Conservation (phyloP, 2,797 vertebrate genomes). For the Lophius americanus region DNA sequence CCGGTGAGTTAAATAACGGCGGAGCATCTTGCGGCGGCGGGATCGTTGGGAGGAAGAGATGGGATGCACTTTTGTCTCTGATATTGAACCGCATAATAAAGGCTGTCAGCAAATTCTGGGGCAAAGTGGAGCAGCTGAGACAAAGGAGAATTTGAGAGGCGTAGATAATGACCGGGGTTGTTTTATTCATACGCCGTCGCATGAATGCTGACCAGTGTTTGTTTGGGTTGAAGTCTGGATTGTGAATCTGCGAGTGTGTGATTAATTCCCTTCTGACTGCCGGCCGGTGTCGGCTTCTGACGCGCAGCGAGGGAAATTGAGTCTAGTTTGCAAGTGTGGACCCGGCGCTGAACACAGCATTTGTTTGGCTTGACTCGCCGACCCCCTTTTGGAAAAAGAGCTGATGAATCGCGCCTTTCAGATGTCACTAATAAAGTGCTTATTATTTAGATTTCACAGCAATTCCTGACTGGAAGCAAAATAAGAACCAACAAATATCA, state of each 20-base stretch:
- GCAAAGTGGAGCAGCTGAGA: slow-evolving; percentile 61
- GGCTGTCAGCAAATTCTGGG: slow-evolving; percentile 67
- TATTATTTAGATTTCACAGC: not conserved
- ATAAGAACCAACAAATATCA: too few relatives aligned
- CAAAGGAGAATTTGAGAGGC: slow-evolving; percentile 62
- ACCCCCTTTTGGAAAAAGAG: slow-evolving; percentile 21
- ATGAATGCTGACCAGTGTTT: slow-evolving; percentile 75
- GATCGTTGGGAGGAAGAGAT: slow-evolving; percentile 41
- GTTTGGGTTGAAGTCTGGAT: slow-evolving; percentile 69
- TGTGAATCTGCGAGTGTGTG: slow-evolving; percentile 60
- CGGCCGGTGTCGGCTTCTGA: slow-evolving; percentile 37
- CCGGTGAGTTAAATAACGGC: slow-evolving; percentile 44
- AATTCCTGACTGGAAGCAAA: not conserved
- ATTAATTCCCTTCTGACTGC: slow-evolving; percentile 68
- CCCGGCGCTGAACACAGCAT: slow-evolving; percentile 3
- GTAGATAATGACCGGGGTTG: slow-evolving; percentile 69
- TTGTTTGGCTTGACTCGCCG: slow-evolving; percentile 28
- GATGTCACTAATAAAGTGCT: not conserved
- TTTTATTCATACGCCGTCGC: slow-evolving; percentile 67
- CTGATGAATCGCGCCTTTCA: slow-evolving; percentile 5
- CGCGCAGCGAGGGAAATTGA: slow-evolving; percentile 26
- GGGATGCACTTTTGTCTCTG: slow-evolving; percentile 39
- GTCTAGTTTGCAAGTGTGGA: slow-evolving; percentile 31
- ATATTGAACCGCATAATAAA: slow-evolving; percentile 54
- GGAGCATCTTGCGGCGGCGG: slow-evolving; percentile 35